phyloP scores from a whole-genome alignment of 1,140 invertebrate species.

The Drosophila trapezifrons region DNA sequence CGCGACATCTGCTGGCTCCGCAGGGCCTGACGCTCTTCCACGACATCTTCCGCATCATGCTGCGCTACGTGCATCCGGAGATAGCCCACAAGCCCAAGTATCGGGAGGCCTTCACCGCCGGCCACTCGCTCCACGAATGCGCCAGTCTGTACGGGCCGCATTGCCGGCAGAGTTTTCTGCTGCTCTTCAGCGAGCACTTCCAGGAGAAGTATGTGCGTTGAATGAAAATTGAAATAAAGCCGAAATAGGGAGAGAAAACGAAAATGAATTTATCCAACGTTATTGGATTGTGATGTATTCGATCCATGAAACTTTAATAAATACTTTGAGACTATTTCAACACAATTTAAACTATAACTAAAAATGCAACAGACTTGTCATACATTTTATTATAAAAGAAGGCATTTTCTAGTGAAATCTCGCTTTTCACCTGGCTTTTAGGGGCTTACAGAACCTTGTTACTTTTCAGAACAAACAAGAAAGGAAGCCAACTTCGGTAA shows the following conservation, averaged over 20 bases:
- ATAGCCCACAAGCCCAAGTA: slow-evolving; percentile 69
- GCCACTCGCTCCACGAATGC: slow-evolving; percentile 67
- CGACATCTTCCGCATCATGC: slow-evolving; percentile 87
- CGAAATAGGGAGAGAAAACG: slow-evolving; percentile 15
- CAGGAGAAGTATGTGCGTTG: slow-evolving; percentile 38
- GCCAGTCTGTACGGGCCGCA: slow-evolving; percentile 69
- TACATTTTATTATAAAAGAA: not conserved
- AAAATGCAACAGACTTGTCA: no score
- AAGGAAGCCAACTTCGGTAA: no score
- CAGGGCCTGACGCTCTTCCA: slow-evolving; percentile 88
- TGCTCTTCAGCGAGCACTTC: slow-evolving; percentile 56
- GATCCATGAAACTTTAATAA: slow-evolving; percentile 26
- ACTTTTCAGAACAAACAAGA: not conserved
- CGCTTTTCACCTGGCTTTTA: not conserved
- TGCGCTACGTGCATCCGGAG: slow-evolving; percentile 85
- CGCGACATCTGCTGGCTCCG: slow-evolving; percentile 85
- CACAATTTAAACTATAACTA: no score
- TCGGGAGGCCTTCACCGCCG: slow-evolving; percentile 62
- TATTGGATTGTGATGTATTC: slow-evolving; percentile 11
- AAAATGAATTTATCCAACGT: slow-evolving; percentile 29
- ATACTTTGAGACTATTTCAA: not conserved
- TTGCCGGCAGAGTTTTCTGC: slow-evolving; percentile 77
- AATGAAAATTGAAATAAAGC: slow-evolving; percentile 24
- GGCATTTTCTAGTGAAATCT: no score
- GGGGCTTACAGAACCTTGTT: slow-evolving; percentile 1